Conservation (phyloP, 2,797 vertebrate genomes). For the Chiloscyllium punctatum region DNA sequence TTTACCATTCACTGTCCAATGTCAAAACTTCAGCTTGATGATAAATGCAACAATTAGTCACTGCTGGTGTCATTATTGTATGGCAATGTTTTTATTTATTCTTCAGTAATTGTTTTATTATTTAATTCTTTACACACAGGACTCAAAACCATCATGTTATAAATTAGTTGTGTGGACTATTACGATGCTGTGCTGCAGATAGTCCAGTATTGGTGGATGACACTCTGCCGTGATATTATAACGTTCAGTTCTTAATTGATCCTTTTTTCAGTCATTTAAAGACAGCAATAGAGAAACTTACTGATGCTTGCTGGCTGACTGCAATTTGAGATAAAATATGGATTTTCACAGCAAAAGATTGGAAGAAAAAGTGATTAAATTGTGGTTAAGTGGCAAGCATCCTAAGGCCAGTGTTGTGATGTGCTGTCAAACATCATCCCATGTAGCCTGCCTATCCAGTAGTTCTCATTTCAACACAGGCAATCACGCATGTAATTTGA, state of each 20-base stretch:
- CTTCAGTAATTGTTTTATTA: not conserved
- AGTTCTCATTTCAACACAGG: not conserved
- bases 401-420: not conserved
- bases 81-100: not conserved
- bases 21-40: not conserved
- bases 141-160: not conserved
- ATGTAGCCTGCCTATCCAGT: not conserved
- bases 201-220: not conserved
- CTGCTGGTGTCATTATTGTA: too few relatives aligned
- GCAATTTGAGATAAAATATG: not conserved
- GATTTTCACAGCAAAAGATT: not conserved
- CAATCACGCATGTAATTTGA: not conserved
- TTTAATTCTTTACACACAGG: not conserved
- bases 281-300: too few relatives aligned
- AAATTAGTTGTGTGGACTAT: not conserved
- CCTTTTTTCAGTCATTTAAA: not conserved
- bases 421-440: not conserved
- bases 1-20: not conserved
- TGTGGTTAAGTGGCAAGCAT: not conserved
- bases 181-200: not conserved
- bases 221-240: not conserved
- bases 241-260: not conserved
- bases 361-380: not conserved
- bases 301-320: not conserved
- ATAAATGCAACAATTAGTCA: not conserved